Base-by-base conservation (phyloP, 2,888 invertebrate genomes). In the Rhagonycha fulva region DNA sequence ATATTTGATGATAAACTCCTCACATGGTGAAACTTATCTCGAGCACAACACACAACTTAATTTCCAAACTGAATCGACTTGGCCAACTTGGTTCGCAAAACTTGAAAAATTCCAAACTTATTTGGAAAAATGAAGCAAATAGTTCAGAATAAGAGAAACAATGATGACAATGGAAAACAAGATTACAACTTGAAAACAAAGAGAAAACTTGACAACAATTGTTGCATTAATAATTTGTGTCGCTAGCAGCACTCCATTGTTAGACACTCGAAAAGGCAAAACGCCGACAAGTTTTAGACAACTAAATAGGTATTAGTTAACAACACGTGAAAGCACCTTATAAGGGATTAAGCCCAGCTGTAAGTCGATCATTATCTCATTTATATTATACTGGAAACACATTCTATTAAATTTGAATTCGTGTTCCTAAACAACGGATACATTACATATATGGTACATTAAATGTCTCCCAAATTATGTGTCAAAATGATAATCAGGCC, bases 261-360 rank as follows among this genome's bases (percentile, higher is more conserved):
- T 61, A 71, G 60, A 24, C 61, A 23, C 75, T 75, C 71, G 67
- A 75, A 75, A 75, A 75, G 75, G 75, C 75, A 71, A 75, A 75
- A 71, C 66, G 75, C 71, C 68, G 67, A 66, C 75, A 75, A 75
- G 71, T 75, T 75, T 71, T 69, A 70, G 61, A 69, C 74, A 70
- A 71, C 75, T 75, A 75, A 75, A 75, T 75, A 71, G 75, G 75
- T 75, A 75, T 71, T 70, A 74, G 74, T 74, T 71, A 75, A 75
- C 75, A 75, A 71, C 75, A 75, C 75, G 62, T 75, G 75, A 75
- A 75, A 75, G 71, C 66, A 75, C 70, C 75, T 75, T 75, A 71
- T 71, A 75, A 75, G 71, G 75, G 68, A 75, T 75, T 75, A 75
- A 75, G 71, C 71, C 28, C 75, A 75, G 75, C 75, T 75, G 75